Base-by-base conservation (phyloP, 1,140 invertebrate genomes). In the Conus betulinus region DNA sequence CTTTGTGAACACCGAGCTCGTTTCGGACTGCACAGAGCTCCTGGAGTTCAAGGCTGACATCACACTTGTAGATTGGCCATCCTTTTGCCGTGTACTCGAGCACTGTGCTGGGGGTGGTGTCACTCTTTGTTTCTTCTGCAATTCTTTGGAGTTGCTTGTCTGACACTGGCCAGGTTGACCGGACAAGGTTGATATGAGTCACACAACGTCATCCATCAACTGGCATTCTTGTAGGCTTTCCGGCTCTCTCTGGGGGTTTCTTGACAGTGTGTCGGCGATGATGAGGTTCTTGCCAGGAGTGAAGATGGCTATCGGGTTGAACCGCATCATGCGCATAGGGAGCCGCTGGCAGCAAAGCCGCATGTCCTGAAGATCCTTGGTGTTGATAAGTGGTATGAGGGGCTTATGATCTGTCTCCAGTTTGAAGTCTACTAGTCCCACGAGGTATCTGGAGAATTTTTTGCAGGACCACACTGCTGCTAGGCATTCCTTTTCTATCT, bases 361-460 rank as follows among this genome's bases (percentile, higher is more conserved):
- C 10, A 5, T 78, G 74, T 78, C 74, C 74, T 78, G 74, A 39
- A n/a, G 74, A 23, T 78, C 13, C 74, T 78, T 78, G 74, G 74
- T 78, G 74, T 78, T 78, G 23, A 78, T 39, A 10, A 78, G 74
- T 11, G 74, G 74, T 1, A 78, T 39, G 23, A 15, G 1, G 1
- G 74, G 74, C 27, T 78, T 78, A 4, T 78, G 74, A 23, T 78
- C 74, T 78, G 13, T 76, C 27, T 78, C 23, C 23, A 78, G 23
- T 39, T 78, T 20, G 74, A n/a, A 78, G n/a, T 11, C 10, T 23
- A 3, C n/a, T 23, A 20, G n/a, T n/a, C 74, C 74, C 8, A 78
- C 74, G 5, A 78, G 74, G 13, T 39, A 78, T 78, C 74, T 78
- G 74, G 74, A 78, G 74, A 78, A 78, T 39, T 78, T 78, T n/a